These are phyloP conservation scores for Rugalucina vietnamica DNA, from an alignment of 2,888 invertebrate species.

Conservation along the genomic window DNA sequence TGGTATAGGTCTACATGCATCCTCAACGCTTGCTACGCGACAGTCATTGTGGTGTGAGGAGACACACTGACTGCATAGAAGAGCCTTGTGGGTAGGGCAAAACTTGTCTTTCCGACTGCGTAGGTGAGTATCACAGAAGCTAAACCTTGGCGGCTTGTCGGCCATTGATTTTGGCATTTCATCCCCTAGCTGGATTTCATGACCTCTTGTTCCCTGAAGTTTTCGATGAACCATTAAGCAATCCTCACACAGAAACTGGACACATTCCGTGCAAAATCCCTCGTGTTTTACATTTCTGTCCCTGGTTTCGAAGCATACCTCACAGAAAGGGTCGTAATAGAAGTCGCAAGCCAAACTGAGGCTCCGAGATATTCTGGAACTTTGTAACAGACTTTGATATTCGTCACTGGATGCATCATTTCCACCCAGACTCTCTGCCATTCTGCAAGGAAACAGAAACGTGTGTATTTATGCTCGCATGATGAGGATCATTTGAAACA, in stretches of 20 bases:
- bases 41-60: not conserved
- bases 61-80: not conserved
- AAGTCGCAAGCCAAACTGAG: not conserved
- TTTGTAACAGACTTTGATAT: no score
- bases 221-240: not conserved
- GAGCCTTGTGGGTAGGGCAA: not conserved
- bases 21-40: not conserved
- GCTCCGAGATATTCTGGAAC: no score
- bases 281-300: not conserved
- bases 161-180: not conserved
- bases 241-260: not conserved
- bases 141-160: not conserved
- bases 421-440: no score
- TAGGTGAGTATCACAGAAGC: not conserved
- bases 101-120: not conserved
- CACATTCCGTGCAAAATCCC: not conserved
- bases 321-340: not conserved
- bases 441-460: no score
- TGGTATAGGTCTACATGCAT: not conserved
- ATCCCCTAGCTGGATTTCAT: not conserved
- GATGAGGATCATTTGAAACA: no score
- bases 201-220: not conserved
- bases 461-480: no score
- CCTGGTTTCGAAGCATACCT: not conserved
- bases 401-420: no score